Evolutionary conservation across 2,888 invertebrate species (phyloP).

Genomic region (Oasisia sp.): DNA sequence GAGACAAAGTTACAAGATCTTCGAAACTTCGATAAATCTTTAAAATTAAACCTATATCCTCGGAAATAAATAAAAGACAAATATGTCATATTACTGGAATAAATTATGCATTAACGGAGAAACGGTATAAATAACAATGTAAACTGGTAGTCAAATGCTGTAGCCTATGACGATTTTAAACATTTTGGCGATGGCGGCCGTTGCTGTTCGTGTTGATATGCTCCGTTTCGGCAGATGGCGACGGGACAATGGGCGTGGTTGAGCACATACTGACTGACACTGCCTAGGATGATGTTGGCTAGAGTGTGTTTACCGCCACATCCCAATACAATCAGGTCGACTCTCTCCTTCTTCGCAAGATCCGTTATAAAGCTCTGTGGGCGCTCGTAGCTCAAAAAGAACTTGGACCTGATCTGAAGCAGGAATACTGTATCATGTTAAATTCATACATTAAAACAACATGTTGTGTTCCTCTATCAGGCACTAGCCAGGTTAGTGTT

Average conservation of each 20-base stretch:
- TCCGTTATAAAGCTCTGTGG: not conserved
- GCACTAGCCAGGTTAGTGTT: too few relatives aligned
- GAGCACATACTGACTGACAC: not conserved
- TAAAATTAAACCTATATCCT: not conserved
- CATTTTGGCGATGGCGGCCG: not conserved
- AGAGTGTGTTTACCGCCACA: not conserved
- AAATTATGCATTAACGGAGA: not conserved
- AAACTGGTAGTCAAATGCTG: not conserved
- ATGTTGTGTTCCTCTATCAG: too few relatives aligned
- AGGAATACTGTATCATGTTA: not conserved
- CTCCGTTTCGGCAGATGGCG: not conserved
- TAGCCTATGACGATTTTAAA: not conserved
- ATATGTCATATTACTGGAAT: not conserved
- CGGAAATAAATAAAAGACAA: not conserved
- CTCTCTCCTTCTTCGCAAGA: not conserved
- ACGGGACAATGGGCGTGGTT: not conserved
- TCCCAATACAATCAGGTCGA: not conserved
- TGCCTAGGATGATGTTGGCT: not conserved
- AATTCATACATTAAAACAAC: not conserved
- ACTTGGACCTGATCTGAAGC: not conserved
- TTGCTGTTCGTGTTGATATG: not conserved
- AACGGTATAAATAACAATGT: not conserved
- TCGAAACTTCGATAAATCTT: not conserved
- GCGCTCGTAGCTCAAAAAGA: not conserved
- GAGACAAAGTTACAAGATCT: not conserved